Evolutionary conservation across 2,113 vertebrate species (phyloP).

Genomic region (Menura novaehollandiae): DNA sequence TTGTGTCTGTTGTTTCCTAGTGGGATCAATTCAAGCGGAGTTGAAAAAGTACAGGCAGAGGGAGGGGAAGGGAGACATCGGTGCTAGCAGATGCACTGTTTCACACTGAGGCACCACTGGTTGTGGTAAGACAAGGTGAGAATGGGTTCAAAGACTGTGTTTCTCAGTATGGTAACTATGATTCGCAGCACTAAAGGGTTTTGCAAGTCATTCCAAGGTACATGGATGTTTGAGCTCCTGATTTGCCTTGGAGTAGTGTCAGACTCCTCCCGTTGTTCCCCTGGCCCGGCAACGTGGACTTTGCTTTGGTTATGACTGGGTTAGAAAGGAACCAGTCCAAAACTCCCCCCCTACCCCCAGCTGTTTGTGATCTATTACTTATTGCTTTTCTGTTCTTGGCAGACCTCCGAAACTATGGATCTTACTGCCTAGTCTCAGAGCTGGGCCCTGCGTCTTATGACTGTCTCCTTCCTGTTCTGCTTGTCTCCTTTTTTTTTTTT

Average conservation of each 20-base stretch:
- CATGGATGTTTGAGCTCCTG: not conserved
- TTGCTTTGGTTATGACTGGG: not conserved
- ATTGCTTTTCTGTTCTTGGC: not conserved
- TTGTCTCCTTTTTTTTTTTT: not conserved
- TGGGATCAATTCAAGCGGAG: not conserved
- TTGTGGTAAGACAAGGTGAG: not conserved
- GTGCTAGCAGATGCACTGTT: not conserved
- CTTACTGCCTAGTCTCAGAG: not conserved
- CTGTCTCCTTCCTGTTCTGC: not conserved
- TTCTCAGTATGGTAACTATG: not conserved
- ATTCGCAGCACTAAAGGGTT: not conserved
- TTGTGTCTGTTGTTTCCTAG: not conserved
- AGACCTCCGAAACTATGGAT: not conserved
- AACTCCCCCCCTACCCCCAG: not conserved
- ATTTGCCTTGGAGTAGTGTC: not conserved
- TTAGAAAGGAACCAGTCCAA: not conserved
- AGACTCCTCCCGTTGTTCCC: not conserved
- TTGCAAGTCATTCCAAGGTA: slow-evolving; percentile 3
- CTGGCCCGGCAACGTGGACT: not conserved
- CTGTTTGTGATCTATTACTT: not conserved
- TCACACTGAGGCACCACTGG: not conserved
- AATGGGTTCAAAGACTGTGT: not conserved
- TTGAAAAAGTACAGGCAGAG: not conserved
- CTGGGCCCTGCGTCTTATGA: not conserved
- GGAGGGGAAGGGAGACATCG: not conserved